Evolutionary conservation across 2,113 vertebrate species (phyloP).

Genomic region (Gallinago undulata): DNA sequence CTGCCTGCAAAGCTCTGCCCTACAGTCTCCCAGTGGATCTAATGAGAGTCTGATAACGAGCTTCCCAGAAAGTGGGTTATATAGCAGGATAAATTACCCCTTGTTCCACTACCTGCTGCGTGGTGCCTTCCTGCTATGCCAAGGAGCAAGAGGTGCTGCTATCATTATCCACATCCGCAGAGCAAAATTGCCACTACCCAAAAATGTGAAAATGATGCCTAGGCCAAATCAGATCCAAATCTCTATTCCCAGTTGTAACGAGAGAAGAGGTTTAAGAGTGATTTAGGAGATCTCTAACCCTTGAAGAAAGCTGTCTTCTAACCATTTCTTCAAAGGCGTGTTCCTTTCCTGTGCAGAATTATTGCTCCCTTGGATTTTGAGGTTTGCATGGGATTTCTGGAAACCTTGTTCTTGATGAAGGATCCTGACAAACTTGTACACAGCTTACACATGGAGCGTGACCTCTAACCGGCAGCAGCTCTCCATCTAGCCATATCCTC

Average conservation of each 20-base stretch:
- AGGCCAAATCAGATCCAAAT: not conserved
- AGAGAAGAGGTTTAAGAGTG: not conserved
- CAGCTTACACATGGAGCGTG: not conserved
- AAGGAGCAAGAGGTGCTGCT: not conserved
- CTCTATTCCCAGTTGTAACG: not conserved
- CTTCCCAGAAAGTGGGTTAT: not conserved
- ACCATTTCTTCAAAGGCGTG: not conserved
- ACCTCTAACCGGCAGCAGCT: not conserved
- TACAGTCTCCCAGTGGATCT: not conserved
- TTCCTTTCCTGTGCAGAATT: not conserved
- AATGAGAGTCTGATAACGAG: not conserved
- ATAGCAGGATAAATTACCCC: not conserved
- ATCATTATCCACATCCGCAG: fast-evolving
- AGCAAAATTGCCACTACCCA: not conserved
- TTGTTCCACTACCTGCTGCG: not conserved
- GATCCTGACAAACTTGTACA: not conserved
- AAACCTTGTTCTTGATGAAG: not conserved
- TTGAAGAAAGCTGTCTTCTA: not conserved
- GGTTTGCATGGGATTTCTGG: not conserved
- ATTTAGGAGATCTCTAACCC: not conserved
- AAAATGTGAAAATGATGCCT: not conserved
- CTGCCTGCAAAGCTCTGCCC: not conserved
- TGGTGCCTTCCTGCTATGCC: not conserved
- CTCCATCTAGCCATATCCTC: not conserved
- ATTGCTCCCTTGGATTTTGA: not conserved